Evolutionary conservation across 2,888 invertebrate species (phyloP), one percentile per base, ranked within the genome.

Genomic region (Synanthedon andrenaeformis): DNA sequence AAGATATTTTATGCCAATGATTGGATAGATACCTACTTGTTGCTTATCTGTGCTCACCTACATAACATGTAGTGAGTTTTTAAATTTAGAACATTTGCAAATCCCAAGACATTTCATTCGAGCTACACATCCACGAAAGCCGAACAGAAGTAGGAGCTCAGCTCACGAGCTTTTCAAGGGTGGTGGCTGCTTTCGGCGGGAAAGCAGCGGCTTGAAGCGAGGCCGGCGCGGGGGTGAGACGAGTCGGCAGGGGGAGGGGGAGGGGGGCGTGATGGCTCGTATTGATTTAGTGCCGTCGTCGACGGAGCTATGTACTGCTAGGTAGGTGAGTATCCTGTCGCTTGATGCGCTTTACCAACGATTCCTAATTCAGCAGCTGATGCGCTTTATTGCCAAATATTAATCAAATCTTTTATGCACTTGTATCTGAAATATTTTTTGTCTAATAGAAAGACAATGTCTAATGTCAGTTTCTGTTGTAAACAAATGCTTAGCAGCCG

Each of bases 211-310:
- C 77, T 78, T 78, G 74, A 73, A 72, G 71, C 68, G 72, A 61
- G 57, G 58, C 58, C 65, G 64, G 66, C 63, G 62, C 64, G 69
- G 67, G 64, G 61, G 61, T 35, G 35, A 35, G 74, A 73, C 72
- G 71, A 68, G 72, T 61, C 57, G 58, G 58, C 65, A 64, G 66
- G 64, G 62, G 64, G 69, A 67, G 64, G 61, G 61, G 41, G 69
- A 68, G 61, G 73, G 74, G 78, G 79, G 81, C 72, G 82, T 85
- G 88, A 88, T 86, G 88, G 86, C 82, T 82, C 84, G 88, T 88
- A 88, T 88, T 88, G 88, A 88, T 88, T 88, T 88, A 88, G 87
- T 88, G 88, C 88, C 88, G 86, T 87, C 87, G 87, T 86, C 87
- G 87, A 81, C 83, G 82, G 69, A 76, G 83, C 84, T 84, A 84